Evolutionary conservation across 2,888 invertebrate genomes (phyloP).

Genomic region (Megastigmus dorsalis): DNA sequence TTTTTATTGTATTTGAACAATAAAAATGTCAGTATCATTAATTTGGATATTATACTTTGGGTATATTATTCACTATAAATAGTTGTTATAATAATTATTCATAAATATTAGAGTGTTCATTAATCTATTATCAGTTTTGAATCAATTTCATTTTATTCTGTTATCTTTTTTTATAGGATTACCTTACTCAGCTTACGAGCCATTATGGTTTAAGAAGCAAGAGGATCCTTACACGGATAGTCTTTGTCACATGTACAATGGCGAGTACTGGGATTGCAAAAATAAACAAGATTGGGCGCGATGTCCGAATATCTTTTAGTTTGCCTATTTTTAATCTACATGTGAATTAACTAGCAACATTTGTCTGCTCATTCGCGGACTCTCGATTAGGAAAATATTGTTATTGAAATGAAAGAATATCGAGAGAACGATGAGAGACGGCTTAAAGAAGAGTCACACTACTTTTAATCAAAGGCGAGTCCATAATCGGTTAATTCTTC

Average conservation of each 20-base stretch:
- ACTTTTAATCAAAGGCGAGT: slow-evolving; percentile 49
- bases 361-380: slow-evolving; percentile 22
- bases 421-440: slow-evolving; percentile 12
- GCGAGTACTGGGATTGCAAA: slow-evolving; percentile 96
- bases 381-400: slow-evolving; percentile 15
- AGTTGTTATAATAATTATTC: too few relatives aligned
- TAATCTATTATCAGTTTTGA: too few relatives aligned
- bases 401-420: slow-evolving; percentile 11
- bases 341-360: slow-evolving; percentile 35
- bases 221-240: slow-evolving; percentile 83
- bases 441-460: slow-evolving; percentile 11
- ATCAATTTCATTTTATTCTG: too few relatives aligned
- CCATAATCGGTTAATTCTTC: slow-evolving; percentile 52
- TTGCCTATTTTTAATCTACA: slow-evolving; percentile 40
- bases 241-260: slow-evolving; percentile 88
- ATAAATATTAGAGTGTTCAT: too few relatives aligned
- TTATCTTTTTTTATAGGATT: slow-evolving; percentile 75
- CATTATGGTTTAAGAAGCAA: slow-evolving; percentile 92
- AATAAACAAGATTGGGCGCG: slow-evolving; percentile 88
- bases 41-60: too few relatives aligned
- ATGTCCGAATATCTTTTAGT: slow-evolving; percentile 93
- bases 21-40: too few relatives aligned
- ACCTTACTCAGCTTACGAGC: slow-evolving; percentile 85
- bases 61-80: too few relatives aligned
- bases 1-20: too few relatives aligned